Base-by-base conservation (phyloP, 2,113 vertebrate species). In the Cervus canadensis region DNA sequence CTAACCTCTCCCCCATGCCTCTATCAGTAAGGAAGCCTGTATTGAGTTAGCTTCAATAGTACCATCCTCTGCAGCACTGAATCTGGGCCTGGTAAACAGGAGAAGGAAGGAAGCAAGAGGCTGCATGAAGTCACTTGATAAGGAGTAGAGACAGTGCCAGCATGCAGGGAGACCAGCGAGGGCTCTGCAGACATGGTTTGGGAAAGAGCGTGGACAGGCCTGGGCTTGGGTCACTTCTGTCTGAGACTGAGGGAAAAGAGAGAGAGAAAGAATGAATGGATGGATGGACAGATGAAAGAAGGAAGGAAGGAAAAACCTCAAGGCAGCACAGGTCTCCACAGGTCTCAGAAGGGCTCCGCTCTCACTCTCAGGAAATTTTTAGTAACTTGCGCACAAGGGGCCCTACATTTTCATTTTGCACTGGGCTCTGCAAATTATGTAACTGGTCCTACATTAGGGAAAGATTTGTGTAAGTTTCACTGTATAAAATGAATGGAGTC, bases 41-140 rank as follows among this genome's bases (percentile, higher is more conserved):
- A 45, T 7, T 4, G 33, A 10, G 19, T 25, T 21, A 83, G 62
- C 9, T 67, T 57, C 57, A 17, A 3, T 74, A 9, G 3, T 26
- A 48, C 6, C 9, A 30, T 71, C 36, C 56, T 95, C 33, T 4
- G 21, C 15, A 52, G 45, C 43, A 2, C 62, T 5, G 7, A 40
- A 7, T 13, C 7, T 57, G 78, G 36, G 7, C 8, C 71, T 45
- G n/a, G 9, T 30, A 14, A 82, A 64, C 1, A 2, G 40, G 59
- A 11, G 36, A 64, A 16, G 12, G 52, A 52, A 56, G 50, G 13
- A 81, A 50, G 16, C 10, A n/a, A 30, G 40, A 36, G 14, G 19
- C 25, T 2, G 0, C 10, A 15, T 4, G 28, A 19, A 10, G 62
- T 13, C 28, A 28, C 23, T 8, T n/a, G 16, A 6, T 7, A 30